Evolutionary conservation across 2,797 vertebrate species (phyloP), one percentile per base, ranked within the genome.

Genomic region (Masticophis lateralis): DNA sequence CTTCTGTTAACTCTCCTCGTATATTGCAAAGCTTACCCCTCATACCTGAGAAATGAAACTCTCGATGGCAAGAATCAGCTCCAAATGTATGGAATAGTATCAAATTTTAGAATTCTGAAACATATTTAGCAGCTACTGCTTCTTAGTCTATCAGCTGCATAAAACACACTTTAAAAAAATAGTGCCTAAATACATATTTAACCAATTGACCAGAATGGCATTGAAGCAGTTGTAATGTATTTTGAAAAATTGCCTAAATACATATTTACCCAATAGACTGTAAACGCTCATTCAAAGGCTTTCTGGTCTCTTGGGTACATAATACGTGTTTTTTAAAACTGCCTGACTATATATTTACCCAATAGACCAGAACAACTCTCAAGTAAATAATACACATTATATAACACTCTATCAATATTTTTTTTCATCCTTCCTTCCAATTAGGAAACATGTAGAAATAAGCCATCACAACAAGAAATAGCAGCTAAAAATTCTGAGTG

Each of bases 191-290:
- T 97, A 95, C 92, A 95, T 96, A 96, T 93, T 97, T 94, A 97
- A 97, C 96, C 96, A 97, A 95, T 92, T 97, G 94, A 96, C 93
- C 94, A 96, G 96, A 97, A 95, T 97, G 96, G 97, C 96, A 97
- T 91, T 96, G 93, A 96, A 96, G 61, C 90, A 96, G 61, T 96
- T 96, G 95, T 94, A 96, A 96, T 87, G 94, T 96, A 95, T 95
- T 97, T 96, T 97, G 94, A 96, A 97, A 95, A 97, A 95, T 95
- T 96, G 90, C 94, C 94, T 97, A 94, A 95, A 94, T 96, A 95
- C 95, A 93, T 97, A 96, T 97, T 97, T 96, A 92, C 69, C 91
- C 93, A 96, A 93, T 95, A 96, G 95, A 96, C 69, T 96, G 94
- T 95, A 97, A 96, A 87, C 96, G 94, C 94, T 96, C 88, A 88